Conservation (phyloP, 1,140 invertebrate species). For the Heliothis virescens region DNA sequence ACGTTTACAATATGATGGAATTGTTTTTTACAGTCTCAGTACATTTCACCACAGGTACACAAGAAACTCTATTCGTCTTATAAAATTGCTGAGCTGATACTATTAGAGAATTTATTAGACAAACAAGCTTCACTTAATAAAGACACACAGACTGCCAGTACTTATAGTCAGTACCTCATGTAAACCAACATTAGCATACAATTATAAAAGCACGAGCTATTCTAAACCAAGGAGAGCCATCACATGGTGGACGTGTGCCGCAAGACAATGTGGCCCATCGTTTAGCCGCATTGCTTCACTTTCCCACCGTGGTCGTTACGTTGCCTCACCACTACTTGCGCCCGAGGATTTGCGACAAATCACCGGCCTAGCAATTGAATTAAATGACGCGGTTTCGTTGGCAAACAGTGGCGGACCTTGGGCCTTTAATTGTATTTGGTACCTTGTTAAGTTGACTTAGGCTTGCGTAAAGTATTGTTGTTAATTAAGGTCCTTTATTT, state of each 20-base stretch:
- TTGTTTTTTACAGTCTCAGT: too few species aligned
- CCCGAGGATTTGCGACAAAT: slow-evolving; percentile 17
- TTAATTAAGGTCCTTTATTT: neutral
- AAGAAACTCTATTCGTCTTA: neutral
- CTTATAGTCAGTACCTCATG: too few species aligned
- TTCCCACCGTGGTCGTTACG: slow-evolving; percentile 23
- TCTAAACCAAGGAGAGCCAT: slow-evolving; percentile 27
- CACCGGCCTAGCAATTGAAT: slow-evolving; percentile 11
- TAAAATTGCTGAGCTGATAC: too few species aligned
- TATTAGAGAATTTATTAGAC: too few species aligned
- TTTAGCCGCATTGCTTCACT: neutral
- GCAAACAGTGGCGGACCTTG: slow-evolving; percentile 7
- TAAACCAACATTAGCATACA: neutral
- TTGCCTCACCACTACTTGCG: slow-evolving; percentile 17
- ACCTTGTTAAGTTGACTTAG: slow-evolving; percentile 15
- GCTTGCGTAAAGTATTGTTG: neutral
- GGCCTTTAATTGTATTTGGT: slow-evolving; percentile 23
- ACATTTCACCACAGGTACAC: neutral
- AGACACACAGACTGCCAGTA: too few species aligned
- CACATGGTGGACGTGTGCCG: neutral
- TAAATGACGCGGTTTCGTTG: slow-evolving; percentile 35
- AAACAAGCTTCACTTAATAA: too few species aligned
- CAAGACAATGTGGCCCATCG: slow-evolving; percentile 9
- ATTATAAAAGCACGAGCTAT: slow-evolving; percentile 1
- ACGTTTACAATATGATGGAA: too few species aligned